These are phyloP conservation scores for Eilema depressum DNA, from an alignment of 2,888 invertebrate species.

Conservation along the genomic window DNA sequence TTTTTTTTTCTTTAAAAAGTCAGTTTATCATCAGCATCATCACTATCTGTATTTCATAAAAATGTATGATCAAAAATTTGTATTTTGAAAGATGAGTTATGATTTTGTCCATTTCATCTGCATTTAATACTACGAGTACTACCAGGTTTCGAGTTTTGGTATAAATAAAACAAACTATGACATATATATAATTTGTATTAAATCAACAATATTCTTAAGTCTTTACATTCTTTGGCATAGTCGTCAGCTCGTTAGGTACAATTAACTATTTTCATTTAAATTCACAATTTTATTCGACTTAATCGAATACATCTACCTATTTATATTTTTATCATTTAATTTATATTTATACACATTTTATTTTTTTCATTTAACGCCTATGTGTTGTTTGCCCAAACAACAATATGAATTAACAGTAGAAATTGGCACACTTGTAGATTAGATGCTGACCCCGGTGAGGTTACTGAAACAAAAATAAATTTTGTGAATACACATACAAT, in stretches of 20 bases:
- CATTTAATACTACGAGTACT: too few relatives aligned
- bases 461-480: slow-evolving; percentile 71
- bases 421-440: slow-evolving; percentile 76
- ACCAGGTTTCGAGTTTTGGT: neutral
- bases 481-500: neutral
- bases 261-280: slow-evolving; percentile 68
- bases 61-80: too few relatives aligned
- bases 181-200: slow-evolving; percentile 86
- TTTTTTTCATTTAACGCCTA: slow-evolving; percentile 57
- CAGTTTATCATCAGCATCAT: too few relatives aligned
- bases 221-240: slow-evolving; percentile 86
- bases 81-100: too few relatives aligned
- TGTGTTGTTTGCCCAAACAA: slow-evolving; percentile 78
- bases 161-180: slow-evolving; percentile 66
- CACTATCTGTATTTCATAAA: too few relatives aligned
- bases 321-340: slow-evolving; percentile 60
- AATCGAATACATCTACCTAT: slow-evolving; percentile 75
- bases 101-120: too few relatives aligned
- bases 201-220: slow-evolving; percentile 85
- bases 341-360: slow-evolving; percentile 56
- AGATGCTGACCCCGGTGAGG: slow-evolving; percentile 80
- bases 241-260: slow-evolving; percentile 75
- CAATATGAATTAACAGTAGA: slow-evolving; percentile 69
- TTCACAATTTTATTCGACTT: slow-evolving; percentile 72
- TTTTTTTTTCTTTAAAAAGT: too few relatives aligned